Evolutionary conservation across 37 sponge, comb jelly and placozoan genomes (phyloP).

Genomic region (Dysidea cf. avara): DNA sequence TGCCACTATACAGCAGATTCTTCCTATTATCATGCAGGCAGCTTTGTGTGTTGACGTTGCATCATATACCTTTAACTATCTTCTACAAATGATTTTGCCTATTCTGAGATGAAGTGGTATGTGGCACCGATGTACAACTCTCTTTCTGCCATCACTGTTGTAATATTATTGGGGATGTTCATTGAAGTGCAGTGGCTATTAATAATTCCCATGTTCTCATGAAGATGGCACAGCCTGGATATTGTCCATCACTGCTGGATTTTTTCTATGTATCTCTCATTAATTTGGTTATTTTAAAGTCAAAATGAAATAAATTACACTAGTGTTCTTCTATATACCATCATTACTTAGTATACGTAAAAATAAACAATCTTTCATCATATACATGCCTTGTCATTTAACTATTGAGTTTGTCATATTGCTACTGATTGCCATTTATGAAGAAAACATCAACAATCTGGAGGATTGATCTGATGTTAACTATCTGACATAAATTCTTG

Average conservation of each 20-base stretch:
- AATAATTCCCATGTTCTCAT: constrained; percentile 26
- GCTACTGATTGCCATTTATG: constrained; percentile 66
- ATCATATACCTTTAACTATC: no score
- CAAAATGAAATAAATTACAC: no score
- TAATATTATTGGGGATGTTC: constrained; percentile 75
- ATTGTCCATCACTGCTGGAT: constrained; percentile 61
- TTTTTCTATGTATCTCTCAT: constrained; percentile 77
- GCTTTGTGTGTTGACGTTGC: no score
- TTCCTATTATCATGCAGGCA: no score
- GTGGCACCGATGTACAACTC: constrained; percentile 72
- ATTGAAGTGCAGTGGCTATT: constrained; percentile 67
- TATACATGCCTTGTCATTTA: no score
- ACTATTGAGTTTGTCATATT: constrained; percentile 50
- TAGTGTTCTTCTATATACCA: no score
- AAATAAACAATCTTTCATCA: no score
- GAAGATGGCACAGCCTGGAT: constrained; percentile 60
- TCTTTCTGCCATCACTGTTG: constrained; percentile 55
- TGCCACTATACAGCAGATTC: no score
- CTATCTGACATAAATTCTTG: no score
- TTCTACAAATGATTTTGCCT: constrained; percentile 77
- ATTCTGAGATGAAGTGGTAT: constrained; percentile 74
- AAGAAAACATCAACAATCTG: constrained; percentile 39
- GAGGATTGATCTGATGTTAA: neutral
- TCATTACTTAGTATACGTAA: no score
- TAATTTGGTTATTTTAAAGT: constrained; percentile 52